Evolutionary conservation across 2,888 invertebrate genomes (phyloP).

Genomic region (Cartodere bifasciata): DNA sequence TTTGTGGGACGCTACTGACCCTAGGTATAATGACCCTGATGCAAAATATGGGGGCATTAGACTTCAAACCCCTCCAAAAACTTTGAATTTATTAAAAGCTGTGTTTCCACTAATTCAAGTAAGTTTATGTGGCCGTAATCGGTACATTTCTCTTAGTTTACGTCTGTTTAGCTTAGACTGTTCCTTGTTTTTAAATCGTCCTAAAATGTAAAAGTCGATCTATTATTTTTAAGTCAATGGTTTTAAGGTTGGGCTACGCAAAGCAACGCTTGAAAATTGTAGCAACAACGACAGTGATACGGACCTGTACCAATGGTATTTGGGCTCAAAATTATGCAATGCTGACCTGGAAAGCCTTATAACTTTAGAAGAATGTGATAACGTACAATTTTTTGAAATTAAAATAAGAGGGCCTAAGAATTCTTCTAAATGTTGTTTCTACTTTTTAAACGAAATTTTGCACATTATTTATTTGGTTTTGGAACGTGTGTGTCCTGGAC

Average conservation of each 20-base stretch:
- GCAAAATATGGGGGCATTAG: conserved; percentile 53
- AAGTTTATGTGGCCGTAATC: conserved; percentile 8
- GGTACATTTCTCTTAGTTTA: too few relatives aligned
- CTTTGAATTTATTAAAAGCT: conserved; percentile 47
- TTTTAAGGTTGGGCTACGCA: conserved; percentile 26
- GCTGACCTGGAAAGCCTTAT: conserved; percentile 56
- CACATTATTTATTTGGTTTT: conserved; percentile 46
- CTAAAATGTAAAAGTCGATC: neutral
- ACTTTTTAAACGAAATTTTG: conserved; percentile 54
- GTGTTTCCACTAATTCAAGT: conserved; percentile 58
- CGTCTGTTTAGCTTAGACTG: neutral
- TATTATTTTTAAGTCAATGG: neutral
- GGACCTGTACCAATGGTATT: conserved; percentile 60
- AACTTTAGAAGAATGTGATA: conserved; percentile 42
- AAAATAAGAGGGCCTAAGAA: conserved; percentile 51
- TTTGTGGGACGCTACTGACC: conserved; percentile 50
- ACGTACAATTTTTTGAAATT: conserved; percentile 45
- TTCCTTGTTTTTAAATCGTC: too few relatives aligned
- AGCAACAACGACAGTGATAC: conserved; percentile 41
- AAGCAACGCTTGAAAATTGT: conserved; percentile 25
- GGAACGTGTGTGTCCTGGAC: conserved; percentile 46
- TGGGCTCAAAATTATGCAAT: conserved; percentile 56
- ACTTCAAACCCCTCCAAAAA: conserved; percentile 41
- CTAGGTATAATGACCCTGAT: conserved; percentile 34
- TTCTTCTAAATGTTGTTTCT: conserved; percentile 46